Conservation (phyloP, 2,113 vertebrate species). For the Emydura subglobosa region DNA sequence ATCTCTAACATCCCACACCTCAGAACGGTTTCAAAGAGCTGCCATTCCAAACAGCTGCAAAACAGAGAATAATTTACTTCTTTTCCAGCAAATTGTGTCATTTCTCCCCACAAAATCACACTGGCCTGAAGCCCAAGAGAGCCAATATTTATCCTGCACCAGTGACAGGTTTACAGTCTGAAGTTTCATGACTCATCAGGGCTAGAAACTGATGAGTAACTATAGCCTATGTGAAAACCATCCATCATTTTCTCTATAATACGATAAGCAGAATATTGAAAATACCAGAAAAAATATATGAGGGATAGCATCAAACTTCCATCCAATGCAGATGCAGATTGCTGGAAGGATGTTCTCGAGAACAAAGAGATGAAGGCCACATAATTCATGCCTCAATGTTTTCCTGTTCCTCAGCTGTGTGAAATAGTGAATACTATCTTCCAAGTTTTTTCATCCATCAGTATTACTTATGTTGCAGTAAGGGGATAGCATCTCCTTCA, state of each 20-base stretch:
- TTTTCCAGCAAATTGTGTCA: conserved; percentile 57
- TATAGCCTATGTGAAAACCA: conserved; percentile 56
- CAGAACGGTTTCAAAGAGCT: conserved; percentile 49
- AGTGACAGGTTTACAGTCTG: conserved; percentile 51
- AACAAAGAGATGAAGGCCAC: background rate
- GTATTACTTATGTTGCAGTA: background rate
- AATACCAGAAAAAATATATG: background rate
- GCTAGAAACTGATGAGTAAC: conserved; percentile 58
- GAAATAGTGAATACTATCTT: background rate
- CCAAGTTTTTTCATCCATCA: background rate
- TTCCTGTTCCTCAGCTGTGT: background rate
- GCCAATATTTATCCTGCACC: conserved; percentile 40
- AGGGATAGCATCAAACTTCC: background rate
- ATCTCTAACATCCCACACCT: background rate
- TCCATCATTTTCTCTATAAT: conserved; percentile 20
- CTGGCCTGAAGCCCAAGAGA: conserved; percentile 58
- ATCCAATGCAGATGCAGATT: background rate
- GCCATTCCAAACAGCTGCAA: conserved; percentile 61
- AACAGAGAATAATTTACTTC: conserved; percentile 51
- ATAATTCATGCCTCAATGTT: background rate
- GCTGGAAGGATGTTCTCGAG: background rate
- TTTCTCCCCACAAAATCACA: conserved; percentile 50
- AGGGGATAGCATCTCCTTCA: background rate
- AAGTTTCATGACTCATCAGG: conserved; percentile 37
- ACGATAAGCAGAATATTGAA: conserved; percentile 23